Percentiles rank a stretch among this genome's conserved stretches.
These are phyloP conservation scores for Progne subis DNA, from an alignment of 2,113 vertebrate genomes.

Conservation along the genomic window DNA sequence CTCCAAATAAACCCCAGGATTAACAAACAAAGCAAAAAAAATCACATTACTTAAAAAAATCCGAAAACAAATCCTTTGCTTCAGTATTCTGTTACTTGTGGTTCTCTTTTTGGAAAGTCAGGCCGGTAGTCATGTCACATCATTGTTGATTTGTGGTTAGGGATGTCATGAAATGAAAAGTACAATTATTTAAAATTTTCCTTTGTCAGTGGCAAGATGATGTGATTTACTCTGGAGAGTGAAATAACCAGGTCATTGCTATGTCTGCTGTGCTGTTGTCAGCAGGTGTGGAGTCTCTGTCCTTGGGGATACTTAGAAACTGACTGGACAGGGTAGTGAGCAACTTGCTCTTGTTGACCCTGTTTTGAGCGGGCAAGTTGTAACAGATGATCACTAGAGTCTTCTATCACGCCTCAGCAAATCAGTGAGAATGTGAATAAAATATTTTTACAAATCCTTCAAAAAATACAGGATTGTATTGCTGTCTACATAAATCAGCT, in stretches of 20 bases:
- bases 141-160: neutral
- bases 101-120: neutral
- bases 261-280: neutral
- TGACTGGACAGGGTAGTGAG: neutral
- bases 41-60: neutral
- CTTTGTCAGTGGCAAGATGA: neutral
- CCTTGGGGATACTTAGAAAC: neutral
- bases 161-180: neutral
- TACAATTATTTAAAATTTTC: neutral
- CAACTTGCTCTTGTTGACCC: neutral
- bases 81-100: neutral
- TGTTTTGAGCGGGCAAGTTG: neutral
- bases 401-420: neutral
- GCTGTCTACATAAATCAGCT: neutral
- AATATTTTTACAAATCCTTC: neutral
- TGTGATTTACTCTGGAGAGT: neutral
- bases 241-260: neutral
- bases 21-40: neutral
- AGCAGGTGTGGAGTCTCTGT: neutral
- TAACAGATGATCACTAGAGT: neutral
- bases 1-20: neutral
- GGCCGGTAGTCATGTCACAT: neutral
- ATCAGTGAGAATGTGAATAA: neutral
- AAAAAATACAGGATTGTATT: neutral
- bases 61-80: accelerated